These are phyloP conservation scores for Scolanthus callimorphus DNA, from an alignment of 92 coral and sea anemone species.

Conservation along the genomic window DNA sequence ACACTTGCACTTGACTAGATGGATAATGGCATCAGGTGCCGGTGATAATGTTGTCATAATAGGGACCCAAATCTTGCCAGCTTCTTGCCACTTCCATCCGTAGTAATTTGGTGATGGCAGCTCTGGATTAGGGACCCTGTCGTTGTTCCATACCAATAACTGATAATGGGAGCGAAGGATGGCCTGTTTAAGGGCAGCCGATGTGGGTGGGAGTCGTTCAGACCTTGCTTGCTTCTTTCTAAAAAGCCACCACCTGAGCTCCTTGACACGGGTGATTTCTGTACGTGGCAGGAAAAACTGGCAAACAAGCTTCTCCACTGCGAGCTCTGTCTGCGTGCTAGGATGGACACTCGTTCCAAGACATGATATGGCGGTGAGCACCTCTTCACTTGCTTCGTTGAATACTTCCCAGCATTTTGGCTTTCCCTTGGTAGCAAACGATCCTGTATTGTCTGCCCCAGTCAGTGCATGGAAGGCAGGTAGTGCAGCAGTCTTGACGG, in stretches of 20 bases:
- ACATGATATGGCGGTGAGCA: slow-evolving; percentile 13
- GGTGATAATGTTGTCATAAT: slow-evolving; percentile 31
- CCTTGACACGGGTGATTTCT: slow-evolving; percentile 2
- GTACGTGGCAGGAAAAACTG: slow-evolving; percentile 19
- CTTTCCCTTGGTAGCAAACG: slow-evolving; percentile 6
- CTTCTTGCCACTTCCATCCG: slow-evolving; percentile 40
- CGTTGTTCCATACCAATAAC: slow-evolving; percentile 31
- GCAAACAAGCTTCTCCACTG: slow-evolving; percentile 35
- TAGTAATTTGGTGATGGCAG: slow-evolving; percentile 26
- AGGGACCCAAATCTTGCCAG: slow-evolving; percentile 25
- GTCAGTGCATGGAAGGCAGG: slow-evolving; percentile 25
- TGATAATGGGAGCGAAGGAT: slow-evolving; percentile 28
- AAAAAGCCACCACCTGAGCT: slow-evolving; percentile 28
- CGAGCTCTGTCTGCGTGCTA: not conserved
- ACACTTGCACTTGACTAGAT: slow-evolving; percentile 30
- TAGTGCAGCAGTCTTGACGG: slow-evolving; percentile 18
- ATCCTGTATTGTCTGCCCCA: slow-evolving; percentile 9
- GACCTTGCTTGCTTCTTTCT: slow-evolving; percentile 31
- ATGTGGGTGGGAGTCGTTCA: slow-evolving; percentile 28
- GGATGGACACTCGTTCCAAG: slow-evolving; percentile 16
- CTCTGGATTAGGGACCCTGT: slow-evolving; percentile 30
- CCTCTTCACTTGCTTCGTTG: slow-evolving; percentile 9
- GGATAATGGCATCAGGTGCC: slow-evolving; percentile 34
- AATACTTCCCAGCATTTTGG: slow-evolving; percentile 17
- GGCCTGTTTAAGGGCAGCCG: slow-evolving; percentile 22